These are phyloP conservation scores for Mimachlamys varia DNA, from an alignment of 2,888 invertebrate genomes.

Conservation along the genomic window DNA sequence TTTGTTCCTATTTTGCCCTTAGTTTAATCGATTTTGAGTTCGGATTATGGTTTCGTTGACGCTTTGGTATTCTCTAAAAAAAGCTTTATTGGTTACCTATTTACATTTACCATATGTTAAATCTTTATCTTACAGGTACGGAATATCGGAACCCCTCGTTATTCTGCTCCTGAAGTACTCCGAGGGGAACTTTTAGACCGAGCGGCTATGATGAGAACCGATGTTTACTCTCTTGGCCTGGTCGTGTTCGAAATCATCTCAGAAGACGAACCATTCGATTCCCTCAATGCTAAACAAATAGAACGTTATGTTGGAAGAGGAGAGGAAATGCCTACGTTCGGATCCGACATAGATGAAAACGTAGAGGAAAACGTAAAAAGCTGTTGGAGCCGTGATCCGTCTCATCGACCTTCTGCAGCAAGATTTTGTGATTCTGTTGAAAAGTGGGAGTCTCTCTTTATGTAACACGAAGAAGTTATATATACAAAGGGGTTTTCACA, in stretches of 20 bases:
- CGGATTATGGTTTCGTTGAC: too few species aligned
- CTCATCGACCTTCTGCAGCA: slow-evolving; percentile 38
- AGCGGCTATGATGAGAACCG: slow-evolving; percentile 53
- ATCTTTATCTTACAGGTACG: slow-evolving; percentile 25
- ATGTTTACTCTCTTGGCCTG: slow-evolving; percentile 56
- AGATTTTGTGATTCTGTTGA: background rate
- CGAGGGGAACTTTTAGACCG: slow-evolving; percentile 52
- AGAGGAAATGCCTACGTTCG: slow-evolving; percentile 48
- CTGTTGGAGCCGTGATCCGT: slow-evolving; percentile 46
- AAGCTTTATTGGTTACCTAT: too few species aligned
- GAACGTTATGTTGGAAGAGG: slow-evolving; percentile 54
- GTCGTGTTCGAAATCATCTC: slow-evolving; percentile 55
- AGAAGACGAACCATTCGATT: slow-evolving; percentile 58
- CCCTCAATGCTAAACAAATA: slow-evolving; percentile 53
- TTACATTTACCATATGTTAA: background rate
- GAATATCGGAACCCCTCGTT: slow-evolving; percentile 58
- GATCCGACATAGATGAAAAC: slow-evolving; percentile 82
- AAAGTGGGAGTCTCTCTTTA: background rate
- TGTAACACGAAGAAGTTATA: background rate
- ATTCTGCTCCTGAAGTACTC: slow-evolving; percentile 59
- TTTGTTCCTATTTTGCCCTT: too few species aligned
- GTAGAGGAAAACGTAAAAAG: slow-evolving; percentile 23
- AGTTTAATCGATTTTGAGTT: too few species aligned
- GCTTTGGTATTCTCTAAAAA: too few species aligned
- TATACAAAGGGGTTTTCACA: too few species aligned